Conservation (phyloP, 2,113 vertebrate species). For the Catagonus wagneri region DNA sequence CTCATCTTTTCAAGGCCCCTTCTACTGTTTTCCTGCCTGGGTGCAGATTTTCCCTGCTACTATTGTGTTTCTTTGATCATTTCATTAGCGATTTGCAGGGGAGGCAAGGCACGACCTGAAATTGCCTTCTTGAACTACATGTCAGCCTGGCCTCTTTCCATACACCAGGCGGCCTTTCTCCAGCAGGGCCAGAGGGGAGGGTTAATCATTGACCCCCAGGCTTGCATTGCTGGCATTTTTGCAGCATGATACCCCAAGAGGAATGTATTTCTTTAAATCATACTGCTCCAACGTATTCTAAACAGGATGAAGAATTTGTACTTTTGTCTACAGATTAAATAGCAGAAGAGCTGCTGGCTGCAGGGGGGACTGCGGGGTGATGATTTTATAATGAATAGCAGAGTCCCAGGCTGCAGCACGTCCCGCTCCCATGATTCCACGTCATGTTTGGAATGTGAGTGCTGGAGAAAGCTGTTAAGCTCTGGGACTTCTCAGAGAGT, state of each 20-base stretch:
- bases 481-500: background rate
- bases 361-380: background rate
- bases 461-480: background rate
- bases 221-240: constrained; percentile 77
- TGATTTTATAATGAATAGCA: constrained; percentile 63
- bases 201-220: background rate
- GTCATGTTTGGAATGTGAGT: background rate
- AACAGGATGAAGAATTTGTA: constrained; percentile 62
- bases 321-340: constrained; percentile 66
- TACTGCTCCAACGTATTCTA: constrained; percentile 60
- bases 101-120: background rate
- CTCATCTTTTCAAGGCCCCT: background rate
- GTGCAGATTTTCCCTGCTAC: background rate
- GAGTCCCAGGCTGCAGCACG: background rate
- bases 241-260: constrained; percentile 62
- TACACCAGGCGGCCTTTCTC: background rate
- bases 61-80: background rate
- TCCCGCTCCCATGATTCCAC: background rate
- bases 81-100: background rate
- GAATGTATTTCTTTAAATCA: constrained; percentile 67
- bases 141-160: background rate
- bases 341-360: background rate
- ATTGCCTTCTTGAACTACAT: background rate
- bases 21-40: background rate
- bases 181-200: background rate